These are phyloP conservation scores for Clavelina lepadiformis DNA, from an alignment of 23 tunicate species.

Conservation along the genomic window DNA sequence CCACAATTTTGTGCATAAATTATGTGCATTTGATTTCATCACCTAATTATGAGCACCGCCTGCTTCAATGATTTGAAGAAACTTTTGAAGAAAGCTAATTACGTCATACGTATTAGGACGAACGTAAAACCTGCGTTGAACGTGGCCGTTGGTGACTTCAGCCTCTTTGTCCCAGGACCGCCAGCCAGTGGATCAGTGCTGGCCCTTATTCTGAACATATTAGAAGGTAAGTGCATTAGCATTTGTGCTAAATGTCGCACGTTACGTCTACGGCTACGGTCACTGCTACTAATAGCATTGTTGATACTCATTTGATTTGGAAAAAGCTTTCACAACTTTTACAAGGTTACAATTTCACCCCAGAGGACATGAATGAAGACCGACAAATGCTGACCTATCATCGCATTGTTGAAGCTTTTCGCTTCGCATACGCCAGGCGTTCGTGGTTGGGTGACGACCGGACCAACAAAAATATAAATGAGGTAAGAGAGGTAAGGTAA, in stretches of 20 bases:
- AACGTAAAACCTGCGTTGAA: constrained; percentile 37
- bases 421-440: constrained; percentile 86
- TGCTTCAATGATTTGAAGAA: too few species aligned
- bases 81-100: too few species aligned
- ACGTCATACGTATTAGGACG: too few species aligned
- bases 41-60: too few species aligned
- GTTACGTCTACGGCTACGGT: not conserved
- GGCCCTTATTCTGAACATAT: constrained; percentile 49
- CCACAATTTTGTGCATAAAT: too few species aligned
- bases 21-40: too few species aligned
- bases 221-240: constrained; percentile 30
- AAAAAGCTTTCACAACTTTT: constrained; percentile 1
- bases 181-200: constrained; percentile 77
- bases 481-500: too few species aligned
- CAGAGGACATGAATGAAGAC: constrained; percentile 31
- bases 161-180: constrained; percentile 44
- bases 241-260: not conserved
- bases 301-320: not conserved
- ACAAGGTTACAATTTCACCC: constrained; percentile 61
- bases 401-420: constrained; percentile 91
- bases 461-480: constrained; percentile 39
- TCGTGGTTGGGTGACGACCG: constrained; percentile 79
- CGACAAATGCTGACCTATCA: constrained; percentile 67
- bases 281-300: not conserved
- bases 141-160: constrained; percentile 26